Conservation (phyloP, 1,140 invertebrate genomes). For the Drosophila erecta region DNA sequence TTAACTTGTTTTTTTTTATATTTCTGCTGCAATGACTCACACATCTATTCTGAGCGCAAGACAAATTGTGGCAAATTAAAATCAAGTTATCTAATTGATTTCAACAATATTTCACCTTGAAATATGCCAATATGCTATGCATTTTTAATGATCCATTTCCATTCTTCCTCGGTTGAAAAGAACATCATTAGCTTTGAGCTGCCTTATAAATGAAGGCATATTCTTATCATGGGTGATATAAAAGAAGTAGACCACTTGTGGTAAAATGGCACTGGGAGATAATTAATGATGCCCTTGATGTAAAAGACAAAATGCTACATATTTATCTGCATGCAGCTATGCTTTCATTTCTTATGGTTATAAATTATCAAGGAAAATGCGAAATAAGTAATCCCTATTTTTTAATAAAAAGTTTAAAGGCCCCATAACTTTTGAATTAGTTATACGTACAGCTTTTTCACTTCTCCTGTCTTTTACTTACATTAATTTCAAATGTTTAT, state of each 20-base stretch:
- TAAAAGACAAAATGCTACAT: background rate
- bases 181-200: slow-evolving; percentile 23
- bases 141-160: slow-evolving; percentile 11
- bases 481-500: slow-evolving; percentile 30
- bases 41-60: background rate
- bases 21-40: slow-evolving; percentile 1
- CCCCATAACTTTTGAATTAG: background rate
- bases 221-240: slow-evolving; percentile 7
- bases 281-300: slow-evolving; percentile 29
- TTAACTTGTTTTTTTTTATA: slow-evolving; percentile 20
- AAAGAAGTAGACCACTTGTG: slow-evolving; percentile 42
- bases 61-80: slow-evolving; percentile 44
- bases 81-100: slow-evolving; percentile 36
- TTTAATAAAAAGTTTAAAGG: background rate
- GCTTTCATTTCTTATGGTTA: background rate
- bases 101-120: slow-evolving; percentile 17
- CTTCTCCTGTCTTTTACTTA: slow-evolving; percentile 2
- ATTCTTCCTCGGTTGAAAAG: background rate
- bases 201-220: slow-evolving; percentile 26
- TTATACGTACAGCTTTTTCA: background rate
- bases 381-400: too few relatives aligned
- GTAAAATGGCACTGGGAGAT: slow-evolving; percentile 21
- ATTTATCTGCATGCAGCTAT: background rate
- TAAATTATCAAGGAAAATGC: background rate
- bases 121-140: background rate